phyloP scores from a whole-genome alignment of 2,888 invertebrate genomes.

The Drosophila borealis region DNA sequence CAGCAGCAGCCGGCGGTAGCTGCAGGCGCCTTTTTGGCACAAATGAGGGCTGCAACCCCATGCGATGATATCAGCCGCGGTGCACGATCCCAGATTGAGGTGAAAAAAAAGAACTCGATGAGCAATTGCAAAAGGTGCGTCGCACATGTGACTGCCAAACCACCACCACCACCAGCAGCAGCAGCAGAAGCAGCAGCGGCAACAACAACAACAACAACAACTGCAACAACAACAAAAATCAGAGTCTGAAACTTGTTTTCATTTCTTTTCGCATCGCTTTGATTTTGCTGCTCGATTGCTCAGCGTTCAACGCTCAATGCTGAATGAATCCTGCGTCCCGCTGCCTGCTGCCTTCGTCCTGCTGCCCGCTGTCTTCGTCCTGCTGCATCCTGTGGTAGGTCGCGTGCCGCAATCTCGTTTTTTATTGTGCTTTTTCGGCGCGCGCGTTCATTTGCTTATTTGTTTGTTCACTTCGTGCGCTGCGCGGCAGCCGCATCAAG shows the following conservation, averaged over 20 bases:
- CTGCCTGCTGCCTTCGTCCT: conserved; percentile 5
- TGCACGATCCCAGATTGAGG: conserved; percentile 73
- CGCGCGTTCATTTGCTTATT: conserved; percentile 79
- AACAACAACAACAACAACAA: conserved; percentile 47
- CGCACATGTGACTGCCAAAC: conserved; percentile 75
- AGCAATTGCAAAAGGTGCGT: conserved; percentile 71
- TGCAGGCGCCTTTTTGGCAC: conserved; percentile 65
- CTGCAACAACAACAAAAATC: conserved; percentile 49
- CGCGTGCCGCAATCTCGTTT: conserved; percentile 77
- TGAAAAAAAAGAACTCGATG: conserved; percentile 61
- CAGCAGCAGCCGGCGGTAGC: conserved; percentile 60
- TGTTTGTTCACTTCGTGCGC: conserved; percentile 74
- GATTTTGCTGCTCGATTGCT: conserved; percentile 79
- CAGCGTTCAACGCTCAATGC: conserved; percentile 39
- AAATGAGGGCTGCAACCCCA: conserved; percentile 80
- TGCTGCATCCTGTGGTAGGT: conserved; percentile 74
- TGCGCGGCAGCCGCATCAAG: conserved; percentile 69
- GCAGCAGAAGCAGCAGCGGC: conserved; percentile 27
- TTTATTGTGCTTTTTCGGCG: conserved; percentile 75
- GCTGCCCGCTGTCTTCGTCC: background rate
- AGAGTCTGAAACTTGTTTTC: conserved; percentile 68
- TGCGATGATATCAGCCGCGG: conserved; percentile 68
- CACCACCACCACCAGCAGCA: conserved; percentile 62
- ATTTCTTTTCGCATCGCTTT: conserved; percentile 63
- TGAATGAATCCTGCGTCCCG: conserved; percentile 28